A percentile compares a stretch with the other conserved stretches of the same genome.
These are phyloP conservation scores for Excalfactoria chinensis DNA, from an alignment of 2,113 vertebrate species.

Conservation along the genomic window DNA sequence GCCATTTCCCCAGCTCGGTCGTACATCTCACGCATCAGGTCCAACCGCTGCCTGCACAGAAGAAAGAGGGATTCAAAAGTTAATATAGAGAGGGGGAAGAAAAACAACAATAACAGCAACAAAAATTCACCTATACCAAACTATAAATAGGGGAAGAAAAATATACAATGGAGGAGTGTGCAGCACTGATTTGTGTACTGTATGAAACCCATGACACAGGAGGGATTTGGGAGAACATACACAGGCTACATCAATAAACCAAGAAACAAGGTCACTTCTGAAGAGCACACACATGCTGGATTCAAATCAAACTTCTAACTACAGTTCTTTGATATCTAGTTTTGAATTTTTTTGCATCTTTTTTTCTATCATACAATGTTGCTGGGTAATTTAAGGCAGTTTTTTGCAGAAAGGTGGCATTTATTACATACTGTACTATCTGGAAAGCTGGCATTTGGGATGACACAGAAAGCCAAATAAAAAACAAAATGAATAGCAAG, in stretches of 20 bases:
- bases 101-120: background rate
- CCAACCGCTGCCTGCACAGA: conserved; percentile 87
- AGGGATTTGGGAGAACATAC: background rate
- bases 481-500: background rate
- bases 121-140: background rate
- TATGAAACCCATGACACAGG: background rate
- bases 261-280: background rate
- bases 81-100: accelerated
- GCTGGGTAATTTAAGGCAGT: background rate
- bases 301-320: background rate
- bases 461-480: background rate
- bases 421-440: background rate
- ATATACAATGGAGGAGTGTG: background rate
- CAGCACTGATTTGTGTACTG: no score
- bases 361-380: background rate
- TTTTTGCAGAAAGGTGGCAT: background rate
- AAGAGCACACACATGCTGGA: background rate
- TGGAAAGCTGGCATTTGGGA: background rate
- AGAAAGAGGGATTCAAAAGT: background rate
- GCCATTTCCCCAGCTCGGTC: conserved; percentile 95
- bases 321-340: background rate
- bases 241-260: background rate
- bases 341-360: background rate
- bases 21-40: conserved; percentile 98
- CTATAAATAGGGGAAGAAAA: background rate